Percentiles rank a stretch among this genome's conserved stretches.
These are phyloP conservation scores for Limnephilus rhombicus DNA, from an alignment of 2,888 invertebrate species.

Conservation along the genomic window DNA sequence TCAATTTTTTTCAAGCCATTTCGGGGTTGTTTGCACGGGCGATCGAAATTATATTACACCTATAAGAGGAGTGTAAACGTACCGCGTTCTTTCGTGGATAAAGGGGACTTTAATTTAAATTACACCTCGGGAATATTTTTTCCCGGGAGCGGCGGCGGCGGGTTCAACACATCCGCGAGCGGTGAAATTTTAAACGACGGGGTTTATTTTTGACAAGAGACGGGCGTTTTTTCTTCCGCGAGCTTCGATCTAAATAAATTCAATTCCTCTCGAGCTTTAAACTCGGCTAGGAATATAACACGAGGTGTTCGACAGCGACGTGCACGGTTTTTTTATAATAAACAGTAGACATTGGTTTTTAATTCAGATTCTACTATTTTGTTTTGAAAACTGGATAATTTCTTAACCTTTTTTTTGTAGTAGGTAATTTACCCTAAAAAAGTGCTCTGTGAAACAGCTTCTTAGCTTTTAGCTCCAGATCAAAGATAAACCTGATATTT, in stretches of 20 bases:
- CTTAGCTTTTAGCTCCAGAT: not conserved
- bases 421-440: no score
- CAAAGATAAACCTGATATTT: no score
- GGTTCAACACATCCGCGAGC: not conserved
- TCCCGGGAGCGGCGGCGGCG: not conserved
- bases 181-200: slow-evolving; percentile 21
- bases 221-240: slow-evolving; percentile 16
- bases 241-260: slow-evolving; percentile 26
- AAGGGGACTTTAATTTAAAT: slow-evolving; percentile 27
- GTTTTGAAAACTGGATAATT: not conserved
- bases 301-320: not conserved
- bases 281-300: not conserved
- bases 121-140: slow-evolving; percentile 38
- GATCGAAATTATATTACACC: slow-evolving; percentile 16
- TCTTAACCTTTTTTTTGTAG: not conserved
- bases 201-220: slow-evolving; percentile 33
- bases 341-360: not conserved
- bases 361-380: not conserved
- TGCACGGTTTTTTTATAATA: not conserved
- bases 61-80: slow-evolving; percentile 22
- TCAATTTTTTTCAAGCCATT: not conserved
- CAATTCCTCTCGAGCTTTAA: not conserved
- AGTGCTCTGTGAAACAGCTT: not conserved
- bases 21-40: slow-evolving; percentile 15
- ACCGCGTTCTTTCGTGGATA: not conserved